Conservation (phyloP, 92 coral and sea anemone genomes). For the Muricea muricata region DNA sequence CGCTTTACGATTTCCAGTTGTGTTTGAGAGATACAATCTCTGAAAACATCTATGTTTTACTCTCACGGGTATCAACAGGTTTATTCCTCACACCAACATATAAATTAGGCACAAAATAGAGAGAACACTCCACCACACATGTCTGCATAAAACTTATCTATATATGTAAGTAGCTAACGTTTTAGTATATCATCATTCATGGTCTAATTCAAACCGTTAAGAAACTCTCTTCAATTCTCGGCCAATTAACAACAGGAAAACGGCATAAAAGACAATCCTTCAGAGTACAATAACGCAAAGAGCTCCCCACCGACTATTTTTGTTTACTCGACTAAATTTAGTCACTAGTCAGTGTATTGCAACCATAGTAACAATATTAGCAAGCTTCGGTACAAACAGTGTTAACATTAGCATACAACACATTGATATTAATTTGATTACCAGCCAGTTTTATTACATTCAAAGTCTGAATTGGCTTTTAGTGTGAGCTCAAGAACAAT, state of each 20-base stretch:
- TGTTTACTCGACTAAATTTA: slow-evolving; percentile 27
- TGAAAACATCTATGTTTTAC: too few species aligned
- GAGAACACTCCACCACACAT: slow-evolving; percentile 4
- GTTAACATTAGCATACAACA: background rate
- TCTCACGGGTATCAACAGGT: too few species aligned
- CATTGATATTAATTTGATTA: background rate
- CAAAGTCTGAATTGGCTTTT: background rate
- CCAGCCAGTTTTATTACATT: background rate
- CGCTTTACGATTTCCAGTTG: too few species aligned
- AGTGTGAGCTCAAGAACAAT: background rate
- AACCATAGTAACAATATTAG: slow-evolving; percentile 13
- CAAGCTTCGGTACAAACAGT: background rate
- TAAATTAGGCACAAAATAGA: too few species aligned
- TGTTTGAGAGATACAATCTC: too few species aligned
- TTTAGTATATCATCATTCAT: too few species aligned
- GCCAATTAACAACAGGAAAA: background rate
- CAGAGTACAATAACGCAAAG: background rate
- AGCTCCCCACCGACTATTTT: slow-evolving; percentile 1
- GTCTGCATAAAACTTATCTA: too few species aligned
- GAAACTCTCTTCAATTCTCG: background rate
- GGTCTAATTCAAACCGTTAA: background rate
- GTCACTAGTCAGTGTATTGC: slow-evolving; percentile 21
- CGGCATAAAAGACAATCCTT: background rate
- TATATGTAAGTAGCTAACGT: too few species aligned
- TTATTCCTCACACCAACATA: too few species aligned